phyloP scores from a whole-genome alignment of 2,113 vertebrate genomes.

The Numida meleagris region DNA sequence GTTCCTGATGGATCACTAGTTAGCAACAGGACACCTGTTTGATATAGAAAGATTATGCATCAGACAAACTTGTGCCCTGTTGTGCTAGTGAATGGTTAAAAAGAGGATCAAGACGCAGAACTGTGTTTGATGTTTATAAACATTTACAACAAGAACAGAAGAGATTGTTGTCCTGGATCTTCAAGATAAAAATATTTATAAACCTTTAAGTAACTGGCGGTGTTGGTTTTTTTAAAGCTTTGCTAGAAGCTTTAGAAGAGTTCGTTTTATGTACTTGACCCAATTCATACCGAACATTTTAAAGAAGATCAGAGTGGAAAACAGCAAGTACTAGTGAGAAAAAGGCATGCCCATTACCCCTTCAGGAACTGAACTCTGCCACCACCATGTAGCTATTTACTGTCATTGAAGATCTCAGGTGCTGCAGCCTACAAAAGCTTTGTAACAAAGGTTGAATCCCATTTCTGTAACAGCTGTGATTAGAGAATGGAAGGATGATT shows the following conservation, averaged over 20 bases:
- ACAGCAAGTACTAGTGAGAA: neutral
- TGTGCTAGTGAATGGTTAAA: neutral
- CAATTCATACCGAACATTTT: neutral
- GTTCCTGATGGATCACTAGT: neutral
- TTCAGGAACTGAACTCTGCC: neutral
- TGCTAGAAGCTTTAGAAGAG: neutral
- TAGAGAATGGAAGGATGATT: neutral
- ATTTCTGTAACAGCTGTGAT: neutral
- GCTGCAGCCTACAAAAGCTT: neutral
- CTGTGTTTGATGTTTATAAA: neutral
- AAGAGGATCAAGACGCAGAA: neutral
- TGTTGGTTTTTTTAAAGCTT: neutral
- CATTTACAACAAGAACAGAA: neutral
- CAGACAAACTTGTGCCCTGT: neutral
- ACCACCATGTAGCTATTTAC: neutral
- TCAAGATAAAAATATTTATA: neutral
- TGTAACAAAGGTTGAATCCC: neutral
- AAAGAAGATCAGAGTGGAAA: neutral
- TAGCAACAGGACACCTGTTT: neutral
- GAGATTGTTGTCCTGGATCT: neutral
- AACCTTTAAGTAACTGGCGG: neutral
- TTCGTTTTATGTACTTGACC: neutral
- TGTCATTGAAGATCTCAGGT: neutral
- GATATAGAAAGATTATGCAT: neutral
- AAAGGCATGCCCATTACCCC: fast-evolving